These are phyloP conservation scores for Prunella fulvescens DNA, from an alignment of 2,113 vertebrate genomes.

Conservation along the genomic window DNA sequence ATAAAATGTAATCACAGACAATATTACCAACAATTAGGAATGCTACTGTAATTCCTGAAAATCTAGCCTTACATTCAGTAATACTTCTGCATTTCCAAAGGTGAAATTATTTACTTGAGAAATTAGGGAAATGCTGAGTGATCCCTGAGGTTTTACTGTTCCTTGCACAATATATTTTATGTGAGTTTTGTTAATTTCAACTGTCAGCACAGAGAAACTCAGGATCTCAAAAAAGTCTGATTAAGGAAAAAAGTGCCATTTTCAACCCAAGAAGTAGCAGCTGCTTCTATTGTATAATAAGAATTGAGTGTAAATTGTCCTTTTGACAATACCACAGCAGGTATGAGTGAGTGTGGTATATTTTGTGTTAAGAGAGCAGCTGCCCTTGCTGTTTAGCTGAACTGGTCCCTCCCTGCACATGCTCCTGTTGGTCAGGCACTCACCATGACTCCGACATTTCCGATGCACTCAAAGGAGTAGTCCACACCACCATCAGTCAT, in stretches of 20 bases:
- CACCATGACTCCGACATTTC: constrained; percentile 80
- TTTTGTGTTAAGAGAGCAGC: neutral
- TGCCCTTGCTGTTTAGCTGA: neutral
- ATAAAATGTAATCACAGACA: neutral
- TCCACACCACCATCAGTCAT: constrained; percentile 79
- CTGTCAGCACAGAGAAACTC: neutral
- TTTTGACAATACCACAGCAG: neutral
- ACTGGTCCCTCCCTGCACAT: neutral
- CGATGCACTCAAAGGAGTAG: constrained; percentile 81
- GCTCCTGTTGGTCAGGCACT: neutral
- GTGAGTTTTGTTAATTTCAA: neutral
- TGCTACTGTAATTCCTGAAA: neutral
- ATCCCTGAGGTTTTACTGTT: neutral
- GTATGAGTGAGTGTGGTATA: neutral
- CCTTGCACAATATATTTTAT: neutral
- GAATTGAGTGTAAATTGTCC: neutral
- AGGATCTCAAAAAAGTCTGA: neutral
- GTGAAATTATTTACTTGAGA: neutral
- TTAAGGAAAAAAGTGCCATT: neutral
- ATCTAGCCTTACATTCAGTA: neutral
- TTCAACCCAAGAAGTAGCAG: neutral
- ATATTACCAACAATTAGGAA: neutral
- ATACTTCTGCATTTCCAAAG: neutral
- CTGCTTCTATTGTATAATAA: neutral
- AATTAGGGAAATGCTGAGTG: neutral